These are phyloP conservation scores for Halictus quadricinctus DNA, from an alignment of 2,888 invertebrate genomes.

Conservation along the genomic window DNA sequence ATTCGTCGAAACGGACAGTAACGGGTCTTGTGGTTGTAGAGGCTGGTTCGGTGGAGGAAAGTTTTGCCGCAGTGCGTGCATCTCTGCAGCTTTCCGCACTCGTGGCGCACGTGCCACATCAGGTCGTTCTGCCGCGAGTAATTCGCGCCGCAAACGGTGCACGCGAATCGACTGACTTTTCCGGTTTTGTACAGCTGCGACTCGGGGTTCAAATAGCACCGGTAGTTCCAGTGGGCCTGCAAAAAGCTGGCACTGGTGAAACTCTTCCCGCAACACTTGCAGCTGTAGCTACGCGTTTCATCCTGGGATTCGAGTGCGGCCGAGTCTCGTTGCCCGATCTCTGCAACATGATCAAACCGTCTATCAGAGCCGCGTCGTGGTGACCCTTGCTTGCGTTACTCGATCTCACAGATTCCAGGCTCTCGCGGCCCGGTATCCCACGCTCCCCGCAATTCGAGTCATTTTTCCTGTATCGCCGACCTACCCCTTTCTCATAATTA, in stretches of 20 bases:
- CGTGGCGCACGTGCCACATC: slow-evolving; percentile 74
- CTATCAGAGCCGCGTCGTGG: slow-evolving; percentile 10
- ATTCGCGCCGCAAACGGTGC: slow-evolving; percentile 70
- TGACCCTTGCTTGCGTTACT: not conserved
- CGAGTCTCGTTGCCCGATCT: slow-evolving; percentile 5
- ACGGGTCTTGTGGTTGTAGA: slow-evolving; percentile 64
- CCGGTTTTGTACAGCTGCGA: slow-evolving; percentile 65
- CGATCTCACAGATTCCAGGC: not conserved
- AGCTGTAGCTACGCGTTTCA: slow-evolving; percentile 54
- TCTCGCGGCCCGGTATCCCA: not conserved
- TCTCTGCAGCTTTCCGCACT: slow-evolving; percentile 72
- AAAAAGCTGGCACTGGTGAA: slow-evolving; percentile 64
- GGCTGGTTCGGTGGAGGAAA: slow-evolving; percentile 69
- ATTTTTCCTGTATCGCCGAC: not conserved
- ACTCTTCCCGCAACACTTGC: slow-evolving; percentile 70
- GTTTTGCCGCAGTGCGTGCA: slow-evolving; percentile 70
- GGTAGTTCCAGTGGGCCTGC: slow-evolving; percentile 62
- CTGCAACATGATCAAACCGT: slow-evolving; percentile 41
- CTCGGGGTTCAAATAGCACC: slow-evolving; percentile 71
- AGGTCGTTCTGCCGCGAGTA: slow-evolving; percentile 72
- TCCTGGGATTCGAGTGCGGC: slow-evolving; percentile 27
- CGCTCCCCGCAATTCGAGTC: not conserved
- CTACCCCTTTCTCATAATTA: too few relatives aligned
- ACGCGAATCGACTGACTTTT: slow-evolving; percentile 66
- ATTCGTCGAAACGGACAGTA: slow-evolving; percentile 37